Percentiles rank a stretch among this genome's conserved stretches.
phyloP scores from a whole-genome alignment of 2,797 vertebrate species.

The Chanos chanos region DNA sequence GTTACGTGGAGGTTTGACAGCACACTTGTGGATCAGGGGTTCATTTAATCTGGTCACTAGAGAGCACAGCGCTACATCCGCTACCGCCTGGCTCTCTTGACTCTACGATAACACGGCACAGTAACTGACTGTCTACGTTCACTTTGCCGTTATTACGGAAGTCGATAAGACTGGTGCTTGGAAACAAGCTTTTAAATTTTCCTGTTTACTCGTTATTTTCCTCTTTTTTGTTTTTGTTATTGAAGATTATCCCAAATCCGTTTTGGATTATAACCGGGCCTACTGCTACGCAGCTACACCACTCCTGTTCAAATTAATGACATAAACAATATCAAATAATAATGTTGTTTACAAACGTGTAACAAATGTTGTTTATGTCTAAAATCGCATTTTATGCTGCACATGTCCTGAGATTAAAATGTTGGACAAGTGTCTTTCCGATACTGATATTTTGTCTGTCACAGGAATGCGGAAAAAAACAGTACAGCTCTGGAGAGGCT shows the following conservation, averaged over 20 bases:
- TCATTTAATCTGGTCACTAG: slow-evolving; percentile 32
- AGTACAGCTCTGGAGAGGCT: background rate
- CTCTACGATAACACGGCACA: too few species aligned
- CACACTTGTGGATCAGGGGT: slow-evolving; percentile 50
- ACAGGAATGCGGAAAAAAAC: background rate
- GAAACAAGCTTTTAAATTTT: slow-evolving; percentile 52
- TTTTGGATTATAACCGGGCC: slow-evolving; percentile 68
- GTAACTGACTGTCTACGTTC: too few species aligned
- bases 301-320: slow-evolving; percentile 52
- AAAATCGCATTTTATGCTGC: too few species aligned
- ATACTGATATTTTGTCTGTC: too few species aligned
- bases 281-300: slow-evolving; percentile 22
- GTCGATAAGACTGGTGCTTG: too few species aligned
- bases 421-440: slow-evolving; percentile 60
- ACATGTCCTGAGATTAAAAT: slow-evolving; percentile 66
- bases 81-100: slow-evolving; percentile 12
- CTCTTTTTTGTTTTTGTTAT: slow-evolving; percentile 53
- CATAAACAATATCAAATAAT: too few species aligned
- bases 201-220: slow-evolving; percentile 61
- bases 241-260: slow-evolving; percentile 71
- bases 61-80: slow-evolving; percentile 6
- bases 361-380: slow-evolving; percentile 21
- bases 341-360: too few species aligned
- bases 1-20: slow-evolving; percentile 34
- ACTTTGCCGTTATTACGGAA: too few species aligned